These are phyloP conservation scores for Drymodes brunneopygia DNA, from an alignment of 2,113 vertebrate genomes.

Conservation along the genomic window DNA sequence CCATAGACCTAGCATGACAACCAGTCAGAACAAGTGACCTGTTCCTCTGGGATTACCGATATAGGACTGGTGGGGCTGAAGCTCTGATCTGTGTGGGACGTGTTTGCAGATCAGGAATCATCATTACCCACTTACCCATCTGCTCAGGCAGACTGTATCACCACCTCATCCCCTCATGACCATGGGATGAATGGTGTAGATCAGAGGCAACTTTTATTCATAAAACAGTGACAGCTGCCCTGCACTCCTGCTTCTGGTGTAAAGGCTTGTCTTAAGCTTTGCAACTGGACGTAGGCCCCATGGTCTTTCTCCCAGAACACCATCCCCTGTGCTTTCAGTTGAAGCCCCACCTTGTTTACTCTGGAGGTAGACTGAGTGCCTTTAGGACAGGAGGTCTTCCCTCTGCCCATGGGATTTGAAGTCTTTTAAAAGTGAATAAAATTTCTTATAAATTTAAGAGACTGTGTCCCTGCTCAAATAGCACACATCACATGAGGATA, in stretches of 20 bases:
- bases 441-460: background rate
- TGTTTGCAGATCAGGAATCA: background rate
- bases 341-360: background rate
- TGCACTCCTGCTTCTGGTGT: background rate
- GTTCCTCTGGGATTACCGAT: background rate
- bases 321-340: background rate
- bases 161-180: background rate
- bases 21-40: background rate
- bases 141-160: background rate
- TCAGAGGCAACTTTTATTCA: background rate
- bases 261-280: background rate
- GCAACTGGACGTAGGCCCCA: background rate
- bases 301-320: background rate
- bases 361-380: background rate
- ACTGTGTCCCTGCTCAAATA: background rate
- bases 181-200: background rate
- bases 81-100: background rate
- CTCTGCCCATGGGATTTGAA: background rate
- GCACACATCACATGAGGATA: background rate
- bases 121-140: background rate
- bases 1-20: fast-evolving
- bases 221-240: background rate
- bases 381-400: background rate
- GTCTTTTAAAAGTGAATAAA: background rate
- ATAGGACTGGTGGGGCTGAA: background rate